phyloP scores from a whole-genome alignment of 2,797 vertebrate species.

The Mionectes olivaceus region DNA sequence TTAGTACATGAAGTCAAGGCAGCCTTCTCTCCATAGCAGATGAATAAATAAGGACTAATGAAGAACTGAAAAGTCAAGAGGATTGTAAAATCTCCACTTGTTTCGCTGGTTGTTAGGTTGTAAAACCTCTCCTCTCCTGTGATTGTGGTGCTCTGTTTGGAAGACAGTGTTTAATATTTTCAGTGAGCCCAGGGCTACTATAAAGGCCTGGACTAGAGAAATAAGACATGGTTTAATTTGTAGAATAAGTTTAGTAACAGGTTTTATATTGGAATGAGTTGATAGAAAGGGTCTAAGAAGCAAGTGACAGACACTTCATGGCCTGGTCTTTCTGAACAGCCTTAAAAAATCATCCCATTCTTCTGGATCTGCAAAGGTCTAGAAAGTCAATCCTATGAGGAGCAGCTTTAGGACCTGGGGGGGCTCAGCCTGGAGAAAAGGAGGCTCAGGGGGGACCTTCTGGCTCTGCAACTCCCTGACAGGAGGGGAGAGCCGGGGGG shows the following conservation, averaged over 20 bases:
- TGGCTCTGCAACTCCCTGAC: neutral
- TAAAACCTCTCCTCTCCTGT: neutral
- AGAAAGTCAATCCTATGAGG: neutral
- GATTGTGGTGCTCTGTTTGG: neutral
- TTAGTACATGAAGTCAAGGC: neutral
- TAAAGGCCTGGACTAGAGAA: neutral
- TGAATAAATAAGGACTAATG: neutral
- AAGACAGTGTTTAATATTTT: neutral
- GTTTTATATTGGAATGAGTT: neutral
- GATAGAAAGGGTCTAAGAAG: neutral
- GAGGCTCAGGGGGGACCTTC: rapidly evolving
- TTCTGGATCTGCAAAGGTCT: neutral
- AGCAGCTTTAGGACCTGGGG: neutral
- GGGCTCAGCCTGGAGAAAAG: neutral
- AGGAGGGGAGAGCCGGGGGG: neutral
- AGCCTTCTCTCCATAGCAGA: neutral
- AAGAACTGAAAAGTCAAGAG: neutral
- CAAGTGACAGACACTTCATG: neutral
- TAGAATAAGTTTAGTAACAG: neutral
- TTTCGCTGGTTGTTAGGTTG: neutral
- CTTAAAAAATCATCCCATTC: neutral
- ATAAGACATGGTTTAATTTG: neutral
- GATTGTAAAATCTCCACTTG: neutral
- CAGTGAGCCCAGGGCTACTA: neutral
- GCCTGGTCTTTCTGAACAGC: neutral